These are phyloP conservation scores for Rhineura floridana DNA, from an alignment of 2,113 vertebrate genomes.

Conservation along the genomic window DNA sequence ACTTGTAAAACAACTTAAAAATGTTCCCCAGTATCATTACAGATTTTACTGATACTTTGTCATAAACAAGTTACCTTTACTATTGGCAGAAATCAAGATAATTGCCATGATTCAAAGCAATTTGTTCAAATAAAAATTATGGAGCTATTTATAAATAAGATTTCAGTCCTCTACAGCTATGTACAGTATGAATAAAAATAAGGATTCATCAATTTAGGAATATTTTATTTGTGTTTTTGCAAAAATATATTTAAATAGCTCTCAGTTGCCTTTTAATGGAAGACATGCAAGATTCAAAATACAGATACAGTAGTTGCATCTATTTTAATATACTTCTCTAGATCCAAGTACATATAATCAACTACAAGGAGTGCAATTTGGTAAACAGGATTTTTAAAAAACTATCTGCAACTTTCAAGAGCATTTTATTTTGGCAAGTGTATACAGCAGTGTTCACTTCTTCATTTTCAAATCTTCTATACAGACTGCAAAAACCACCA, in stretches of 20 bases:
- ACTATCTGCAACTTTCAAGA: constrained; percentile 25
- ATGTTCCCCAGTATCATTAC: constrained; percentile 24
- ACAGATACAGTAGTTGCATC: accelerated
- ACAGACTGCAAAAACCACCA: constrained; percentile 62
- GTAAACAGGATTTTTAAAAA: constrained; percentile 1
- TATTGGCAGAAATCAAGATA: not conserved
- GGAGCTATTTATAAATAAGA: constrained; percentile 37
- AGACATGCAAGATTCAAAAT: constrained; percentile 29
- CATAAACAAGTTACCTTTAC: constrained; percentile 37
- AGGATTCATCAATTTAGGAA: not conserved
- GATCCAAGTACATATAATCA: constrained; percentile 17
- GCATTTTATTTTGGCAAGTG: not conserved
- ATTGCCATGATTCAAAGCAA: constrained; percentile 43
- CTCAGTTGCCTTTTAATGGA: not conserved
- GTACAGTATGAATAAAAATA: constrained; percentile 12
- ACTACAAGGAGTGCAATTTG: constrained; percentile 22
- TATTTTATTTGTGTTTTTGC: not conserved
- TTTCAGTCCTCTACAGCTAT: constrained; percentile 31
- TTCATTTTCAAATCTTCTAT: constrained; percentile 51
- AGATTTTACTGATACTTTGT: constrained; percentile 28
- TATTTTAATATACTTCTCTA: constrained; percentile 36
- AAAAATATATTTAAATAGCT: constrained; percentile 4
- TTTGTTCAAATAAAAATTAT: constrained; percentile 54
- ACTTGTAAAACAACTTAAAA: constrained; percentile 40
- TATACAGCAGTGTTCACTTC: not conserved